These are phyloP conservation scores for Centrocercus urophasianus DNA, from an alignment of 2,113 vertebrate genomes.

Conservation along the genomic window DNA sequence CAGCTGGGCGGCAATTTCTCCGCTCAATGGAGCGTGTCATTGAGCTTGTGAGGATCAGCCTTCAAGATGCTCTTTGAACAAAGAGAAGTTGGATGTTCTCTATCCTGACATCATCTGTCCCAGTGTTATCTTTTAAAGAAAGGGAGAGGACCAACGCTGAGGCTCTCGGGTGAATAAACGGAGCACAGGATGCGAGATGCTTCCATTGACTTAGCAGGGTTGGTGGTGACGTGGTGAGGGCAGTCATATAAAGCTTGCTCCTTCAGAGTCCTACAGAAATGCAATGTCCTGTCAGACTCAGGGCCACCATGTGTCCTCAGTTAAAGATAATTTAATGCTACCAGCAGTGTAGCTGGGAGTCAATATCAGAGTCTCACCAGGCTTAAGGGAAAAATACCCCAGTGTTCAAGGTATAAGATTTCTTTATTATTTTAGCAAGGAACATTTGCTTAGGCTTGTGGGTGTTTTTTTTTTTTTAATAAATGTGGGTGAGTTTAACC, in stretches of 20 bases:
- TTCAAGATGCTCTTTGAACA: background rate
- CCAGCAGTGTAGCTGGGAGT: background rate
- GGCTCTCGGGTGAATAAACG: background rate
- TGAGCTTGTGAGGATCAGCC: background rate
- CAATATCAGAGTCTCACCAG: background rate
- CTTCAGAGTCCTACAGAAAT: background rate
- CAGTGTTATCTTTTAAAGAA: too few species aligned
- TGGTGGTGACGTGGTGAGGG: background rate
- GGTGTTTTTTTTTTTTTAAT: background rate
- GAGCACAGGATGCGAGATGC: background rate
- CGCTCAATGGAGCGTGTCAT: background rate
- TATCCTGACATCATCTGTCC: too few species aligned
- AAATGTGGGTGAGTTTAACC: background rate
- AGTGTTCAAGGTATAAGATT: background rate
- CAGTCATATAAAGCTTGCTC: background rate
- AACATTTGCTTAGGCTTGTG: background rate
- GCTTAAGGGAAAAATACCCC: background rate
- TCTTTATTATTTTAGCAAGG: background rate
- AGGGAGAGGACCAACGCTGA: too few species aligned
- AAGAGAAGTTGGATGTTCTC: too few species aligned
- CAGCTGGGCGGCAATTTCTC: too few species aligned
- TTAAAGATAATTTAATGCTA: too few species aligned
- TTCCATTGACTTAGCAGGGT: background rate
- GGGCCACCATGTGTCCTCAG: background rate
- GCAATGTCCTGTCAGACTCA: background rate